These are phyloP conservation scores for Agrochola litura DNA, from an alignment of 2,888 invertebrate species.

Conservation along the genomic window DNA sequence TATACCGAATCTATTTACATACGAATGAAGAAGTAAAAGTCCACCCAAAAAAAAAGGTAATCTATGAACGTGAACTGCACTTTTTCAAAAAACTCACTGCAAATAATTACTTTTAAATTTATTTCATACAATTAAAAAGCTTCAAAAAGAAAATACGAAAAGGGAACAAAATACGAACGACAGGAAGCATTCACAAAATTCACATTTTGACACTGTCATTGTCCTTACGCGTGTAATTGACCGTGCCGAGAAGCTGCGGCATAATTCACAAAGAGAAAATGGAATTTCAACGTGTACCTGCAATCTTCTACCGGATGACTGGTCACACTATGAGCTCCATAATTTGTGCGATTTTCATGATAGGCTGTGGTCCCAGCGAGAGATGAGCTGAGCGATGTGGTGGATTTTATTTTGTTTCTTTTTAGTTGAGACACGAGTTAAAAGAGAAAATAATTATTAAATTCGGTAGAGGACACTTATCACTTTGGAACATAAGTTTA, in stretches of 20 bases:
- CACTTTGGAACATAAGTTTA: too few relatives aligned
- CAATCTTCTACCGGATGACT: conserved; percentile 73
- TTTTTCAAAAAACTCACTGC: too few relatives aligned
- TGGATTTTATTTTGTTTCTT: neutral
- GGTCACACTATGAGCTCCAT: conserved; percentile 74
- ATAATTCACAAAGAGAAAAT: conserved; percentile 66
- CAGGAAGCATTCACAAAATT: conserved; percentile 33
- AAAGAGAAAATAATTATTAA: too few relatives aligned
- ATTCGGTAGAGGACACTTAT: too few relatives aligned
- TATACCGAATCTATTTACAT: neutral
- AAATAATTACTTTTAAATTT: neutral
- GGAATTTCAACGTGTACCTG: conserved; percentile 63
- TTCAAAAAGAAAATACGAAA: neutral
- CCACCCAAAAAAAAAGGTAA: too few relatives aligned
- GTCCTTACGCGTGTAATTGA: conserved; percentile 60
- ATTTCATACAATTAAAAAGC: neutral
- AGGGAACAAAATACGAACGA: conserved; percentile 22
- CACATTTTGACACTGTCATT: conserved; percentile 50
- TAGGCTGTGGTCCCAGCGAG: conserved; percentile 18
- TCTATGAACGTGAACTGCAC: too few relatives aligned
- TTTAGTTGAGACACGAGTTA: neutral
- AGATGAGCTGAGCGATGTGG: conserved; percentile 14
- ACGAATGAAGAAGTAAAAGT: neutral
- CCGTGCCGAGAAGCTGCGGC: conserved; percentile 40
- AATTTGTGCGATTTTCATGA: conserved; percentile 70